Percentiles rank a stretch among this genome's conserved stretches.
Conservation (phyloP, 1,140 invertebrate genomes). For the Centruroides sculpturatus region DNA sequence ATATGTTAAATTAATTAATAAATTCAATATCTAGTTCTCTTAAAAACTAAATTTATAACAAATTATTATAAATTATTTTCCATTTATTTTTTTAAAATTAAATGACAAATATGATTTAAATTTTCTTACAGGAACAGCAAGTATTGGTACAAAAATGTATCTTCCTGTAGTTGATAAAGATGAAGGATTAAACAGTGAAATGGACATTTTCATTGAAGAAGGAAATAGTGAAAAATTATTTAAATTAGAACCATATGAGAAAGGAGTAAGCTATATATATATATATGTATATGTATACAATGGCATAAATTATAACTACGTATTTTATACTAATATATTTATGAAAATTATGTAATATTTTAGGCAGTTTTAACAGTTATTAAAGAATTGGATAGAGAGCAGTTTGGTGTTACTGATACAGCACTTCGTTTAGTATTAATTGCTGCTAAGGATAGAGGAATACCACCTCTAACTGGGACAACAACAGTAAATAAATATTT, state of each 20-base stretch:
- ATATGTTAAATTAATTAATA: neutral
- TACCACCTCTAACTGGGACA: conserved; percentile 35
- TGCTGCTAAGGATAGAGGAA: conserved; percentile 29
- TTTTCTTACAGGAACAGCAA: conserved; percentile 5
- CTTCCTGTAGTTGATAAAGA: conserved; percentile 23
- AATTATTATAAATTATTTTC: too few species aligned
- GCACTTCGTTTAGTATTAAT: conserved; percentile 27
- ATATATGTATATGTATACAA: too few species aligned
- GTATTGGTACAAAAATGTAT: conserved; percentile 15
- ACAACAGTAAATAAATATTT: conserved; percentile 41
- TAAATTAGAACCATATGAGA: conserved; percentile 20
- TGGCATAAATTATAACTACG: too few species aligned
- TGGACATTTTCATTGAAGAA: conserved; percentile 30
- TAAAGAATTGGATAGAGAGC: conserved; percentile 22
- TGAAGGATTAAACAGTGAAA: conserved; percentile 27
- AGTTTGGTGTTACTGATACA: conserved; percentile 20
- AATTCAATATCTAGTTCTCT: neutral
- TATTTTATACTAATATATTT: too few species aligned
- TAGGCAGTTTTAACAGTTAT: conserved; percentile 20
- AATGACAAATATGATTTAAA: neutral
- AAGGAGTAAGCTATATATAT: conserved; percentile 9
- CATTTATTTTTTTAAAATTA: too few species aligned
- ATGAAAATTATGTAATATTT: neutral
- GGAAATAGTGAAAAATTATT: conserved; percentile 28
- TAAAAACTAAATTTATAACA: neutral